These are phyloP conservation scores for Grapholita molesta DNA, from an alignment of 1,140 invertebrate species.

Conservation along the genomic window DNA sequence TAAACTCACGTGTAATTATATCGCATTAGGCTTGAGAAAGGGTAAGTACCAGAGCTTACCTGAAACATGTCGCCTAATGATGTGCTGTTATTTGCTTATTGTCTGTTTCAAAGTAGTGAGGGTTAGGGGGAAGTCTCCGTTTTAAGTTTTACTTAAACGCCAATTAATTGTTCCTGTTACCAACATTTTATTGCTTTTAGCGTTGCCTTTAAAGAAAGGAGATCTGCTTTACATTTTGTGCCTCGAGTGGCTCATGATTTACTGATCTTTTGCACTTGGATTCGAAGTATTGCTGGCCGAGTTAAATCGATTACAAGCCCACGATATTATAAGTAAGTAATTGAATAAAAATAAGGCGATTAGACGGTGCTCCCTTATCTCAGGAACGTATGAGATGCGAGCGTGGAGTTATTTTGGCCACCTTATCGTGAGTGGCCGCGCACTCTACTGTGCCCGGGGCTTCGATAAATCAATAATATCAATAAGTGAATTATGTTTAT, in stretches of 20 bases:
- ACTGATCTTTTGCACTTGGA: neutral
- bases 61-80: too few relatives aligned
- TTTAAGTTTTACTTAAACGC: neutral
- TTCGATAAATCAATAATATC: constrained; percentile 67
- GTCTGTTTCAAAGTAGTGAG: too few relatives aligned
- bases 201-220: neutral
- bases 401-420: constrained; percentile 67
- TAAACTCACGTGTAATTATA: too few relatives aligned
- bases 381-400: constrained; percentile 48
- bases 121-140: neutral
- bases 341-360: constrained; percentile 46
- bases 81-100: too few relatives aligned
- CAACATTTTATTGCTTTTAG: constrained; percentile 10
- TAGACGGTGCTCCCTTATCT: constrained; percentile 48
- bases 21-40: too few relatives aligned
- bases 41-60: too few relatives aligned
- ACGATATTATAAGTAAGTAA: constrained; percentile 17
- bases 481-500: constrained; percentile 55
- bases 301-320: neutral
- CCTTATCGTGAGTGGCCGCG: constrained; percentile 58
- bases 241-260: neutral
- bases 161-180: neutral
- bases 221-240: neutral
- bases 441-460: constrained; percentile 47
- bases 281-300: neutral